phyloP scores from a whole-genome alignment of 2,113 vertebrate genomes.

The Erythrolamprus reginae region DNA sequence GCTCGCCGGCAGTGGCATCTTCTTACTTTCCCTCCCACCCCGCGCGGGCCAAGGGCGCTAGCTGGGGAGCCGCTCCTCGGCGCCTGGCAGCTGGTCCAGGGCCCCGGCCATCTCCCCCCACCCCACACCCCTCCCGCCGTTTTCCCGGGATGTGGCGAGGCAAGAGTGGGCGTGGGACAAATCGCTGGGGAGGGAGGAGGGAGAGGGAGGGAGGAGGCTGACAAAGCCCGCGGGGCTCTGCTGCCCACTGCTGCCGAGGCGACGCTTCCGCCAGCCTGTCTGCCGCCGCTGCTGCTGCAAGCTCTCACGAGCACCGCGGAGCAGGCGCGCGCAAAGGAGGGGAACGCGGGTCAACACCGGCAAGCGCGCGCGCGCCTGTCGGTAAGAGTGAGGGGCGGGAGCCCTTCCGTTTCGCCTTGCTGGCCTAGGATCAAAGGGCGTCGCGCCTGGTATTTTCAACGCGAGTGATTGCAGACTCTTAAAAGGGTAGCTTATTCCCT shows the following conservation, averaged over 20 bases:
- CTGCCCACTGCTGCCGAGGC: slow-evolving; percentile 55
- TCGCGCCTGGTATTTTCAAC: background rate
- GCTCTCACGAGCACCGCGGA: background rate
- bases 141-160: background rate
- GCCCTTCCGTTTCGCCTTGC: background rate
- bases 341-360: too few species aligned
- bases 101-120: slow-evolving; percentile 71
- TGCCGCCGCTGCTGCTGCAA: background rate
- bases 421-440: background rate
- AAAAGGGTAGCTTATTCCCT: too few species aligned
- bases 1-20: slow-evolving; percentile 37
- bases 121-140: too few species aligned
- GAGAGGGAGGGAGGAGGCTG: background rate
- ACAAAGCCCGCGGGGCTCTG: slow-evolving; percentile 52
- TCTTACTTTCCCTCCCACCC: slow-evolving; percentile 29
- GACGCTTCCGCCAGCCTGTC: background rate
- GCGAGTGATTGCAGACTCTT: background rate
- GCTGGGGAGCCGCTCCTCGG: slow-evolving; percentile 53
- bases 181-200: background rate
- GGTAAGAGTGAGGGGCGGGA: background rate
- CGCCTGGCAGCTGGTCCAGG: slow-evolving; percentile 65
- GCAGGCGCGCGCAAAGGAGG: background rate
- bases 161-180: slow-evolving; percentile 15
- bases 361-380: background rate
- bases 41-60: slow-evolving; percentile 60